Evolutionary conservation across 1,140 invertebrate genomes (phyloP).

Genomic region (Anastatus disparis): DNA sequence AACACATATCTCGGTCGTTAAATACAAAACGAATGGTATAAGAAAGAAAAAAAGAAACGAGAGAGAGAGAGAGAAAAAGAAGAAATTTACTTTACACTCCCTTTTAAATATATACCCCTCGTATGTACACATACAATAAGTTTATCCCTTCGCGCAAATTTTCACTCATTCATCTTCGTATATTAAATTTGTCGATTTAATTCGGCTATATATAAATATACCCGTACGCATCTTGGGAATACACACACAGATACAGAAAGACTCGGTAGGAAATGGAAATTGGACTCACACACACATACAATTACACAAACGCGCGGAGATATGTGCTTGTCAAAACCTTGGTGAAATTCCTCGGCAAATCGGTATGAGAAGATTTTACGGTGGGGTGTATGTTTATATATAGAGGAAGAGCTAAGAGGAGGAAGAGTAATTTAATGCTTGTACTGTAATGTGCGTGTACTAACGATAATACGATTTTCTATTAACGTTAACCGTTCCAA

Average conservation of each 20-base stretch:
- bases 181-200: slow-evolving; percentile 29
- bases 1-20: not conserved
- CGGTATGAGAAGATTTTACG: not conserved
- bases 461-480: slow-evolving; percentile 8
- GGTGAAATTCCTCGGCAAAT: not conserved
- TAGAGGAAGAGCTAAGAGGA: not conserved
- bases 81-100: too few species aligned
- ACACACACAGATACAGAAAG: too few species aligned
- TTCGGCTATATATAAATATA: too few species aligned
- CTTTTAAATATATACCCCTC: too few species aligned
- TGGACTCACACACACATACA: not conserved
- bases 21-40: not conserved
- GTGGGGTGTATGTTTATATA: not conserved
- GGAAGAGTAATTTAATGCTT: slow-evolving; percentile 3
- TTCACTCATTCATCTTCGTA: slow-evolving; percentile 14
- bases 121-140: not conserved
- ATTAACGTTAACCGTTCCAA: not conserved
- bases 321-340: not conserved
- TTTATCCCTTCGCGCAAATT: not conserved
- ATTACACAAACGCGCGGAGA: not conserved
- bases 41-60: too few species aligned
- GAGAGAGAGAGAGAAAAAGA: not conserved
- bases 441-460: not conserved
- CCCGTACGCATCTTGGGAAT: not conserved
- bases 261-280: not conserved